Base-by-base conservation (phyloP, 2,797 vertebrate genomes). In the Acanthornis magna region DNA sequence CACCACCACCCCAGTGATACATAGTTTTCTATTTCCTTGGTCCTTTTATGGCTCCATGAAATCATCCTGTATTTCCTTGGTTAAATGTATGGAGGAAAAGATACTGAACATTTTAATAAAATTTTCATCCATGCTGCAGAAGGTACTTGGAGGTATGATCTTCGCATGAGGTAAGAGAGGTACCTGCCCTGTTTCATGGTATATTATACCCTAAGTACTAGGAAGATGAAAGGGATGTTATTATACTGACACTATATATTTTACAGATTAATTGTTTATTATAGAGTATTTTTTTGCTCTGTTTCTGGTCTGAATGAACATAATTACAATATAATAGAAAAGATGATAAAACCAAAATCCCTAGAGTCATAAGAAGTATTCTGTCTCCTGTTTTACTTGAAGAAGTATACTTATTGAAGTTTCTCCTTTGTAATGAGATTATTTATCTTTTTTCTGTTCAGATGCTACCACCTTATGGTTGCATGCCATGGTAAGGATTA, bases 1-100 rank as follows among this genome's bases (percentile, higher is more conserved):
- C 80, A 97, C 97, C 79, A 97, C 97, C 45, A 87, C 93, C 29
- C 91, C 97, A 4, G 96, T 98, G 77, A 97, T 63, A 95, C 96
- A 68, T 57, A 97, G 43, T 95, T 98, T 90, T 97, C 97, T 54
- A 71, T 97, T 88, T 98, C 98, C 73, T 97, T 98, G 75, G 94
- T 98, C 77, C 89, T 97, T 80, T 97, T 98, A 82, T 96, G 97
- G 97, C 95, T 98, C 45, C 94, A 96, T 43, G 97, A 98, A 87
- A 95, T 98, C 97, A 89, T 97, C 97, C 89, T 95, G 96, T 57
- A 97, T 98, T 32, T 98, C 97, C 70, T 97, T 97, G 16, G 97
- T 98, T 96, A 98, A 98, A 96, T 93, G 97, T 84, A 97, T 97
- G 97, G 97, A 98, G 62, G 97, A 98, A 93, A 98, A 87, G 97